Percentiles rank a stretch among this genome's conserved stretches.
These are phyloP conservation scores for Enteromius thamalakanensis DNA, from an alignment of 2,797 vertebrate species.

Conservation along the genomic window DNA sequence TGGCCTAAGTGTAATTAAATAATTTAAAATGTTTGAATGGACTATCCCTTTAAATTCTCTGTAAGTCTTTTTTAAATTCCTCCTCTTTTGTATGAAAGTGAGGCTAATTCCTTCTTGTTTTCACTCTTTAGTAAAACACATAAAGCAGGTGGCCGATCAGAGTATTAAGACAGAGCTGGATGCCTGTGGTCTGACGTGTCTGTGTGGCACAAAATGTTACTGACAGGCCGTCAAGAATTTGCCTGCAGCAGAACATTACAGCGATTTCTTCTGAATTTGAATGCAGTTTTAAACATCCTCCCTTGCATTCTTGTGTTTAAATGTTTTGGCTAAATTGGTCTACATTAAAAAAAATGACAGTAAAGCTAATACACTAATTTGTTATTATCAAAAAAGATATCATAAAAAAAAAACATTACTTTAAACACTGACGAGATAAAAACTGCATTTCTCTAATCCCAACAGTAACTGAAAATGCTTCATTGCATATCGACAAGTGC, in stretches of 20 bases:
- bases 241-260: not conserved
- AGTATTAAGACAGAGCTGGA: not conserved
- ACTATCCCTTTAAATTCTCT: not conserved
- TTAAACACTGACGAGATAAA: not conserved
- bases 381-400: not conserved
- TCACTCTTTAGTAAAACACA: not conserved
- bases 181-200: constrained; percentile 24
- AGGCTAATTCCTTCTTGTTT: not conserved
- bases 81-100: not conserved
- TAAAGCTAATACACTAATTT: too few species aligned
- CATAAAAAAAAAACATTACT: too few species aligned
- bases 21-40: not conserved
- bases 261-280: not conserved
- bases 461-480: not conserved
- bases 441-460: not conserved
- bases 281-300: not conserved
- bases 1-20: not conserved
- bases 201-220: not conserved
- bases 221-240: not conserved
- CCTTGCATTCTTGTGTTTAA: not conserved
- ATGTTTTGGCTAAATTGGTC: too few species aligned
- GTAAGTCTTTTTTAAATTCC: not conserved
- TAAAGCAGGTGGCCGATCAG: not conserved
- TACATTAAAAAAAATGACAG: too few species aligned
- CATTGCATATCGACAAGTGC: not conserved